Evolutionary conservation across 2,797 vertebrate species (phyloP), one percentile per base, ranked within the genome.

Genomic region (Pangasius krempfi): DNA sequence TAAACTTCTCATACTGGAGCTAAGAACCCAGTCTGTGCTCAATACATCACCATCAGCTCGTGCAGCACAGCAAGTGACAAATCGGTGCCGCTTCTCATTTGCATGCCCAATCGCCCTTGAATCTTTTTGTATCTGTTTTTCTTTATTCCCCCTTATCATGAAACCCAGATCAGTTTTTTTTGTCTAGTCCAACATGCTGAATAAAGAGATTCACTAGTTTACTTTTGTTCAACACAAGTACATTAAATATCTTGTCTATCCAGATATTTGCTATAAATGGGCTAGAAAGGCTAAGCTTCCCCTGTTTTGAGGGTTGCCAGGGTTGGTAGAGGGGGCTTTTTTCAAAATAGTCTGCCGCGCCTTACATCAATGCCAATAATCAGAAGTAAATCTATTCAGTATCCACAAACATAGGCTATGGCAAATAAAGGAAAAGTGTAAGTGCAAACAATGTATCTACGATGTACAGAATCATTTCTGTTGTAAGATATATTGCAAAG

Each of bases 11-110:
- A 8, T 50, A 76, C 47, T 90, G 78, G 62, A 89, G 90, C 76
- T 62, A 64, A 89, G 87, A 50, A 85, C 79, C 68, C 54, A 85
- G 84, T 87, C 58, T 86, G 87, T 62, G 85, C 78, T 66, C 82
- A 90, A 89, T 90, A 83, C 62, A 91, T 90, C 90, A 91, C 87
- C 68, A 62, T 82, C 56, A 82, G 80, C 80, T 82, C 22, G 22
- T 92, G 91, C 92, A 91, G 93, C 92, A 90, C 91, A 87, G 87
- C 84, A 76, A 89, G 91, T 95, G 94, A 96, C 94, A 96, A 95
- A 95, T 95, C 93, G 93, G 94, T 94, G 92, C 95, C 94, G 94
- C 92, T 85, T 93, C 92, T 93, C 92, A 93, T 96, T 96, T 95
- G 94, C 92, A 93, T 94, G 93, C 93, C 93, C 94, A 94, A 94